Conservation (phyloP, 2,797 vertebrate species). For the Sebastes ruberrimus region DNA sequence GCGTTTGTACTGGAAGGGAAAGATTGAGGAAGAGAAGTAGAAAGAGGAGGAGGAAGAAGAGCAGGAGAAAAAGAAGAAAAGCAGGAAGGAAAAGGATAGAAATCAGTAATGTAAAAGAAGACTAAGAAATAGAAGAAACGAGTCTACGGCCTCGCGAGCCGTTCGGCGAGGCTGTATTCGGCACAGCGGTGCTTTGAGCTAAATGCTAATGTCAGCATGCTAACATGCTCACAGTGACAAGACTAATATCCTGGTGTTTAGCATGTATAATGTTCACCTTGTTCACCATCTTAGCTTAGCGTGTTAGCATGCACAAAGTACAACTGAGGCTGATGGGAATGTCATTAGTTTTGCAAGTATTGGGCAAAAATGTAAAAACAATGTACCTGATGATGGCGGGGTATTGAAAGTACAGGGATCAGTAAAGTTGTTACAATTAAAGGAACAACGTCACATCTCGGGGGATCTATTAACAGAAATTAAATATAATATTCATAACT, state of each 20-base stretch:
- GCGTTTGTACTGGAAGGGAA: conserved; percentile 52
- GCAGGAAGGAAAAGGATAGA: conserved; percentile 10
- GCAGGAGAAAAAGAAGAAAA: conserved; percentile 6
- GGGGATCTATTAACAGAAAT: too few relatives aligned
- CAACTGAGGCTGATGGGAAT: not conserved
- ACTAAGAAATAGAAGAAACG: not conserved
- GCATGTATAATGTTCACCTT: not conserved
- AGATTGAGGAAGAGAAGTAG: conserved; percentile 42
- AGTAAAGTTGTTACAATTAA: not conserved
- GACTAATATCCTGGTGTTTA: not conserved
- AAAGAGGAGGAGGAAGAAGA: not conserved
- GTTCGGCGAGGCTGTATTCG: not conserved
- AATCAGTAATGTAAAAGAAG: conserved; percentile 1
- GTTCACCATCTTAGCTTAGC: not conserved
- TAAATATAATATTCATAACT: too few relatives aligned
- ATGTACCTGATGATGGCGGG: not conserved
- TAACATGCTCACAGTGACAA: not conserved
- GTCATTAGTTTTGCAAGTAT: not conserved
- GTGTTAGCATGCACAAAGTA: not conserved
- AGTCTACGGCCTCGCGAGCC: too few relatives aligned
- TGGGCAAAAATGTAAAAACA: not conserved
- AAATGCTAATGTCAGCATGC: not conserved
- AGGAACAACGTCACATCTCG: too few relatives aligned
- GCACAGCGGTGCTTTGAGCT: not conserved
- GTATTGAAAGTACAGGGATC: not conserved